A percentile compares a stretch with the other conserved stretches of the same genome.
These are phyloP conservation scores for Asobara japonica DNA, from an alignment of 1,140 invertebrate genomes.

Conservation along the genomic window DNA sequence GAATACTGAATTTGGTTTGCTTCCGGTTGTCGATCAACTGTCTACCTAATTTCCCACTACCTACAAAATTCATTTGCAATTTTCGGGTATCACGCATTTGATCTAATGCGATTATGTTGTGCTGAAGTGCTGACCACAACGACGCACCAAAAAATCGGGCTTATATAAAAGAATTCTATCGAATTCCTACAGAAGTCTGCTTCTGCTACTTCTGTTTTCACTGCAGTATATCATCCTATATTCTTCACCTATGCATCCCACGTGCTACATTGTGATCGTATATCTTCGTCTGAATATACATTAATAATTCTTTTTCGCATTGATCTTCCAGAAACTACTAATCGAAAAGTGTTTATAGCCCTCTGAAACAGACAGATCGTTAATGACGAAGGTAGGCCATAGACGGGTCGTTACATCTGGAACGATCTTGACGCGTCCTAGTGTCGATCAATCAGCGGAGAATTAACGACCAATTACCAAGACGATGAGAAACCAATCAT, in stretches of 20 bases:
- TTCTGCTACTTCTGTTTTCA: too few species aligned
- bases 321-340: not conserved
- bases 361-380: not conserved
- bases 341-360: not conserved
- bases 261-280: too few species aligned
- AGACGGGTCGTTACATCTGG: slow-evolving; percentile 12
- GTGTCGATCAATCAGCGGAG: slow-evolving; percentile 22
- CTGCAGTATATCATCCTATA: too few species aligned
- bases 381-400: slow-evolving; percentile 1
- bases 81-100: not conserved
- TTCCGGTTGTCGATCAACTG: not conserved
- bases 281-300: too few species aligned
- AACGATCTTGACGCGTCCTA: not conserved
- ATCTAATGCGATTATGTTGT: too few species aligned
- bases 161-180: too few species aligned
- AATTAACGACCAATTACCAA: slow-evolving; percentile 23
- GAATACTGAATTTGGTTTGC: not conserved
- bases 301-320: too few species aligned
- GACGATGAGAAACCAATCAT: not conserved
- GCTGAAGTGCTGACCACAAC: too few species aligned
- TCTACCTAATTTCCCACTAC: not conserved
- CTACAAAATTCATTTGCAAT: not conserved
- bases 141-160: too few species aligned
- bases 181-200: too few species aligned
- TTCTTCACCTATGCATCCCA: too few species aligned